Conservation (phyloP, 2,888 invertebrate species). For the Lithophane leautieri region DNA sequence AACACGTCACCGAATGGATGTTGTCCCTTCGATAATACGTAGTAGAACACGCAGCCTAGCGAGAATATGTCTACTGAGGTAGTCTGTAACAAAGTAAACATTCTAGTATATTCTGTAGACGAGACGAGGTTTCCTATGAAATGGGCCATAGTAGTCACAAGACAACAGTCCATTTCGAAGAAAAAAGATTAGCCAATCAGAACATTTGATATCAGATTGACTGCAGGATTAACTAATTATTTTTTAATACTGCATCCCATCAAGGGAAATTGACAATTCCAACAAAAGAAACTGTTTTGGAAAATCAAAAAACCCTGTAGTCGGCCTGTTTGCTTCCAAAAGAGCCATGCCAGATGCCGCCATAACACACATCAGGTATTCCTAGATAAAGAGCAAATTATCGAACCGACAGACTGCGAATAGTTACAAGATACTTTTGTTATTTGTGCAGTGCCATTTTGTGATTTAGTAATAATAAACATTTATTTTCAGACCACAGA, state of each 20-base stretch:
- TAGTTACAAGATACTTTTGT: neutral
- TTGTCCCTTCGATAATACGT: constrained; percentile 96
- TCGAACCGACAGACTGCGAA: neutral
- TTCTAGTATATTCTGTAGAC: neutral
- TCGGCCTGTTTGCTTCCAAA: too few species aligned
- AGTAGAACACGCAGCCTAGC: constrained; percentile 98
- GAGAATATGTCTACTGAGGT: constrained; percentile 99
- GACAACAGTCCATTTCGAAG: neutral
- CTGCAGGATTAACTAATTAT: neutral
- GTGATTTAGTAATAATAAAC: too few species aligned
- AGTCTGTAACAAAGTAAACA: constrained; percentile 90
- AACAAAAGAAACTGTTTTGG: neutral
- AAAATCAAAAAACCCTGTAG: neutral
- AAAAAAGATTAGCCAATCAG: neutral
- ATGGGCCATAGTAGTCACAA: neutral
- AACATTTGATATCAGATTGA: neutral
- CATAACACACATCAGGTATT: too few species aligned
- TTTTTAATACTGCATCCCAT: neutral
- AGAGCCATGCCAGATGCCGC: too few species aligned
- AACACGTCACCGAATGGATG: constrained; percentile 98
- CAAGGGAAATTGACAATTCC: neutral
- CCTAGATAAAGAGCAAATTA: too few species aligned
- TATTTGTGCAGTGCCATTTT: neutral
- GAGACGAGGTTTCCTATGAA: neutral
- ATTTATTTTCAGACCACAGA: too few species aligned